These are phyloP conservation scores for Cossypha dichroa DNA, from an alignment of 2,797 vertebrate species.

Conservation along the genomic window DNA sequence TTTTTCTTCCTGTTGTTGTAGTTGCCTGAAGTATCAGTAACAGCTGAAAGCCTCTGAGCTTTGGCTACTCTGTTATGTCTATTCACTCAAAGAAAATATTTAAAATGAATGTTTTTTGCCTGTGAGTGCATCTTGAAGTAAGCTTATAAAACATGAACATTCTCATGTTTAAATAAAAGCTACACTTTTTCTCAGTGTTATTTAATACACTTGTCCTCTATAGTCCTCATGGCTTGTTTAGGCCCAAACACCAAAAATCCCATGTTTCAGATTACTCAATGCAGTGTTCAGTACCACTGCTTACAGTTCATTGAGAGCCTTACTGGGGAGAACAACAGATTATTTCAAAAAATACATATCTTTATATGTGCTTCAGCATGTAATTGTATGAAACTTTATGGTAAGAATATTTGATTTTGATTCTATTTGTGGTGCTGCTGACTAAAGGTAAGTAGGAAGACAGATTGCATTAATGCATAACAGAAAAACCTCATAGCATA, in stretches of 20 bases:
- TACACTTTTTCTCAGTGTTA: not conserved
- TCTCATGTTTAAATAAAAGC: not conserved
- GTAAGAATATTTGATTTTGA: not conserved
- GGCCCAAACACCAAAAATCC: not conserved
- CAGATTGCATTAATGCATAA: not conserved
- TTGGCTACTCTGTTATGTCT: not conserved
- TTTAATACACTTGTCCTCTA: not conserved
- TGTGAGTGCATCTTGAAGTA: not conserved
- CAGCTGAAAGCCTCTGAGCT: not conserved
- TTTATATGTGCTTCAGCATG: not conserved
- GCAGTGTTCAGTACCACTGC: not conserved
- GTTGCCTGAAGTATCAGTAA: not conserved
- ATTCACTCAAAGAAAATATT: not conserved
- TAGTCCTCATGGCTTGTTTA: not conserved
- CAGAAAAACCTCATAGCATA: not conserved
- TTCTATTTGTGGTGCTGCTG: not conserved
- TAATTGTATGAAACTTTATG: not conserved
- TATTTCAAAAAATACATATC: not conserved
- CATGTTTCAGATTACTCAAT: not conserved
- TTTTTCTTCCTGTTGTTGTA: not conserved
- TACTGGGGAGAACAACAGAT: not conserved
- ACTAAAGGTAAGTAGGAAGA: not conserved
- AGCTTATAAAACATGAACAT: not conserved
- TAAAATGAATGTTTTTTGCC: not conserved
- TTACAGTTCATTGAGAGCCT: not conserved